Base-by-base conservation (phyloP, 2,888 invertebrate genomes). In the Amiota mariae region DNA sequence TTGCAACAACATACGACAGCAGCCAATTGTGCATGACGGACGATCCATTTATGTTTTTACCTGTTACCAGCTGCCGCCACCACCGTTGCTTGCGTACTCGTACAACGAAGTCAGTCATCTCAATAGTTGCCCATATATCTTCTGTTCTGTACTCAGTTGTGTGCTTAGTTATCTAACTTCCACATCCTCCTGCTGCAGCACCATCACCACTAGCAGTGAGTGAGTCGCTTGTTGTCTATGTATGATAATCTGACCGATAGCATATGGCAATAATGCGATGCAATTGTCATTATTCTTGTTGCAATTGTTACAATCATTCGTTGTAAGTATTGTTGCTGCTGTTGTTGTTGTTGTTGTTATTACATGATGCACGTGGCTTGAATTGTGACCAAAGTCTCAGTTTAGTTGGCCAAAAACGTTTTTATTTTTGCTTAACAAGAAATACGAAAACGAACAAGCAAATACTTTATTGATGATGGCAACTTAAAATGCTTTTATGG, bases 11-110 rank as follows among this genome's bases (percentile, higher is more conserved):
- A 18, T 15, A 66, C 18, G 48, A 48, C 66, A 56, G 24, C 76
- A 78, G 78, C 79, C 84, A 84, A 85, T 84, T 85, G 84, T 73
- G 79, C 86, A 82, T 85, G 86, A 85, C 80, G 86, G 82, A 84
- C 83, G 86, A 84, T 83, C 76, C 81, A 81, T 80, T 84, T 85
- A 76, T 83, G 83, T 78, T 79, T 80, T 82, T 85, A 85, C 79
- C 82, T 82, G 79, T 85, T 84, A 61, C 13, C 46, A 11, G 24
- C 24, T 3, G 24, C 24, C 24, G 24, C n/a, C 6, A 24, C 12
- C 51, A 51, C 18, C n/a, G 11, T 18, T 15, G 57, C 15, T 57
- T 57, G 57, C 57, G 18, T n/a, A n/a, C n/a, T 18, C 57, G 6
- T 18, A 57, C 57, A 57, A 57, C 57, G 57, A 10, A 59, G 64